Base-by-base conservation (phyloP, 2,113 vertebrate genomes). In the Heterotis niloticus region DNA sequence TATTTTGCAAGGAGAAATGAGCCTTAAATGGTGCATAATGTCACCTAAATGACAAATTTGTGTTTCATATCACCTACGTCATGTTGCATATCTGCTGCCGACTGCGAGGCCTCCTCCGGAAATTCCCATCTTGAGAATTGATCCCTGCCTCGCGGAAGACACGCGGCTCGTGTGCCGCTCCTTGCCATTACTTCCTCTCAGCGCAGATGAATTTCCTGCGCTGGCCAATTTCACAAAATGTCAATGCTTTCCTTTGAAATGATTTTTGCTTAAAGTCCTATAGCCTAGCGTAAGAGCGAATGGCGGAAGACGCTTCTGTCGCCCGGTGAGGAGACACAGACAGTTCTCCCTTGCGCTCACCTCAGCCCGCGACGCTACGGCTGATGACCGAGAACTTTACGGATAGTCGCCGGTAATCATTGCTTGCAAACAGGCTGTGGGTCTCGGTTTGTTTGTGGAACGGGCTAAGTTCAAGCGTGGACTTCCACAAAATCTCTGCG, bases 401-500 rank as follows among this genome's bases (percentile, higher is more conserved):
- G 17, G 5, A 24, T 28, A 24, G 65, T 76, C 80, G 44, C 44
- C 26, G 79, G 74, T 80, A 83, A 84, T 69, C 14, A 4, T 76
- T 80, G 76, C 77, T 80, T 74, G 79, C 83, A 80, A 78, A 83
- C 80, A 76, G 79, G 78, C 79, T 79, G 70, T 70, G 20, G 14
- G 16, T 14, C 51, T 56, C 18, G 76, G 82, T 66, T 79, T 70
- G 82, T 82, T 82, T 86, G 79, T 76, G 80, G 79, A 81, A 82
- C 77, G 65, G 79, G 66, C 82, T 65, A 78, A 79, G 85, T 86
- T 83, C 79, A 76, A 67, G 69, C 74, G 73, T 64, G 77, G 56
- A 82, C 82, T 79, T 80, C 81, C 76, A 77, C 79, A 83, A 84
- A 84, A 85, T 82, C 85, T 79, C 28, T 2, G 59, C 20, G 72